Percentiles rank a stretch among this genome's conserved stretches.
phyloP scores from a whole-genome alignment of 1,140 invertebrate species.

The Ctenoplectra terminalis region DNA sequence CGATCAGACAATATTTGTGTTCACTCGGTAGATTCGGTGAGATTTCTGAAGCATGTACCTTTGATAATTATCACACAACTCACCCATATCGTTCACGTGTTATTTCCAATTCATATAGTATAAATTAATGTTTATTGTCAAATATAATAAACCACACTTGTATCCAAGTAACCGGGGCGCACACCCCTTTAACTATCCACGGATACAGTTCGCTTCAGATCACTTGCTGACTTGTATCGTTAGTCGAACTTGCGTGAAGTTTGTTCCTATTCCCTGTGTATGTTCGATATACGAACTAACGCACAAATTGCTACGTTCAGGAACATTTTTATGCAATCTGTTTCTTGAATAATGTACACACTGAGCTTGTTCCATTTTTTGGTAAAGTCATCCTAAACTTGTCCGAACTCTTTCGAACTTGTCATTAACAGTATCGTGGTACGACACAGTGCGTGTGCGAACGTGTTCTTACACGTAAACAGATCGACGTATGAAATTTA shows the following conservation, averaged over 20 bases:
- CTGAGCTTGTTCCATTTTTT: too few species aligned
- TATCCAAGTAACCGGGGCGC: slow-evolving; percentile 59
- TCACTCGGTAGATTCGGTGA: slow-evolving; percentile 17
- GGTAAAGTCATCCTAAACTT: too few species aligned
- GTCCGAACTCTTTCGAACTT: too few species aligned
- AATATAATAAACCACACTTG: slow-evolving; percentile 59
- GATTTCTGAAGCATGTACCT: not conserved
- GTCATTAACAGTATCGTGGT: too few species aligned
- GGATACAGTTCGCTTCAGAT: slow-evolving; percentile 49
- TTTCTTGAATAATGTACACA: too few species aligned
- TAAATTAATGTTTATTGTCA: slow-evolving; percentile 65
- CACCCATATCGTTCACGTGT: slow-evolving; percentile 71
- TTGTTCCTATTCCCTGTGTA: not conserved
- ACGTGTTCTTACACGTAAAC: too few species aligned
- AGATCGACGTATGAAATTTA: too few species aligned
- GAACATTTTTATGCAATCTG: not conserved
- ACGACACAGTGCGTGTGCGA: too few species aligned
- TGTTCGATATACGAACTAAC: slow-evolving; percentile 21
- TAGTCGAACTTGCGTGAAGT: slow-evolving; percentile 22
- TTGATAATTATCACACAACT: slow-evolving; percentile 57
- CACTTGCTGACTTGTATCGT: slow-evolving; percentile 50
- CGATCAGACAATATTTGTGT: slow-evolving; percentile 16
- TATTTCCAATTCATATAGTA: slow-evolving; percentile 73
- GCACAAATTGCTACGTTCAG: slow-evolving; percentile 12
- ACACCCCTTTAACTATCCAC: slow-evolving; percentile 51